Percentiles rank a stretch among this genome's conserved stretches.
Evolutionary conservation across 2,888 invertebrate genomes (phyloP).

Genomic region (Beris chalybata): DNA sequence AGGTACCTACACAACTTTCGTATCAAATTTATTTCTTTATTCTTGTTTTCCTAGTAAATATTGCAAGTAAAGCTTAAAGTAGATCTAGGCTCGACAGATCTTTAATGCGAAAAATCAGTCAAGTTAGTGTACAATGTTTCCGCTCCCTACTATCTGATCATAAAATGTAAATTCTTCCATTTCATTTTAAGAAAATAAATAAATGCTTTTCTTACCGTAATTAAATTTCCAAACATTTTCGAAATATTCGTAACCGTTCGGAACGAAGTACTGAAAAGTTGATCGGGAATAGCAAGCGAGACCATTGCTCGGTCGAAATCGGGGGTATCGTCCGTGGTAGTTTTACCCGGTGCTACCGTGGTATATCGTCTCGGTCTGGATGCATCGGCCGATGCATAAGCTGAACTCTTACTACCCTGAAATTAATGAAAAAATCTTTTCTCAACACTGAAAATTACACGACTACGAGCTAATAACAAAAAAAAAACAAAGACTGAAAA

Average conservation of each 20-base stretch:
- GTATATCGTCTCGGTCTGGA: conserved; percentile 19
- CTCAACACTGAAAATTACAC: background rate
- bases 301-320: conserved; percentile 59
- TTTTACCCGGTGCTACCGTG: background rate
- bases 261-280: conserved; percentile 63
- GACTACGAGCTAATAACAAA: background rate
- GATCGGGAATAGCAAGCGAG: conserved; percentile 62
- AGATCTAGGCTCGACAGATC: too few species aligned
- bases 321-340: conserved; percentile 52
- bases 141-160: too few species aligned
- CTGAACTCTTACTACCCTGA: conserved; percentile 37
- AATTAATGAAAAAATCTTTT: conserved; percentile 18
- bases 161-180: too few species aligned
- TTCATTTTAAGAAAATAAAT: background rate
- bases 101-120: too few species aligned
- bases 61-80: too few species aligned
- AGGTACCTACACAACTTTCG: too few species aligned
- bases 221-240: conserved; percentile 61
- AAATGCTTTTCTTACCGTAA: conserved; percentile 59
- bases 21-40: too few species aligned
- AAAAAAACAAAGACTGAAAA: background rate
- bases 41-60: too few species aligned
- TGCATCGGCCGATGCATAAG: conserved; percentile 34
- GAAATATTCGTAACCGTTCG: conserved; percentile 63
- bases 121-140: too few species aligned